Percentiles rank a stretch among this genome's conserved stretches.
phyloP scores from a whole-genome alignment of 2,113 vertebrate genomes.

The Epinephelus lanceolatus region DNA sequence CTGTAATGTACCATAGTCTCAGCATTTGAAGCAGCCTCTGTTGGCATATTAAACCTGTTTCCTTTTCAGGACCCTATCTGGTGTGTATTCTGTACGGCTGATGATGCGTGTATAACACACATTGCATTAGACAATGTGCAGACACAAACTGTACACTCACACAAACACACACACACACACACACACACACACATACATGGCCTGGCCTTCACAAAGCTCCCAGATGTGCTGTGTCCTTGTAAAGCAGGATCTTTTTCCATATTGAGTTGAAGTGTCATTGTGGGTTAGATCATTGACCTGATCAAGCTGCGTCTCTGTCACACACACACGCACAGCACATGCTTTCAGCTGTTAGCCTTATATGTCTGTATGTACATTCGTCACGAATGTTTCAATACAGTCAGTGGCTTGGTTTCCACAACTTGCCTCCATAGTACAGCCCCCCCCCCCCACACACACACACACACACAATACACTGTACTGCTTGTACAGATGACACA shows the following conservation, averaged over 20 bases:
- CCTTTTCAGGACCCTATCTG: background rate
- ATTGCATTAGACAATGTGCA: background rate
- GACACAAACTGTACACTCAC: background rate
- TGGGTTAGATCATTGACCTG: slow-evolving; percentile 35
- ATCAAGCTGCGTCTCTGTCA: background rate
- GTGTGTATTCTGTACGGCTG: slow-evolving; percentile 1
- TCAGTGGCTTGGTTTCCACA: too few species aligned
- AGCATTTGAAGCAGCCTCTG: background rate
- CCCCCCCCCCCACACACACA: too few species aligned
- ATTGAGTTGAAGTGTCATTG: slow-evolving; percentile 22
- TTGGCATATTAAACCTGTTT: background rate
- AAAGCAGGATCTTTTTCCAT: slow-evolving; percentile 34
- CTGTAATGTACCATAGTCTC: background rate
- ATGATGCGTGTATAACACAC: slow-evolving; percentile 13
- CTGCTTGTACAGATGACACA: background rate
- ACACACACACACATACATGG: background rate
- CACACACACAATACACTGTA: background rate
- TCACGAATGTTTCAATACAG: too few species aligned
- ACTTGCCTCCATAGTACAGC: too few species aligned
- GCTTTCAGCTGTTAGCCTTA: background rate
- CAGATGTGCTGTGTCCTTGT: slow-evolving; percentile 43
- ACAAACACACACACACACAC: background rate
- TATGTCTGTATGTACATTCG: too few species aligned
- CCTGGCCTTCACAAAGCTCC: slow-evolving; percentile 22
- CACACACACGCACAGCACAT: background rate